phyloP scores from a whole-genome alignment of 64 coral and sea anemone genomes.

The Stylophora pistillata region DNA sequence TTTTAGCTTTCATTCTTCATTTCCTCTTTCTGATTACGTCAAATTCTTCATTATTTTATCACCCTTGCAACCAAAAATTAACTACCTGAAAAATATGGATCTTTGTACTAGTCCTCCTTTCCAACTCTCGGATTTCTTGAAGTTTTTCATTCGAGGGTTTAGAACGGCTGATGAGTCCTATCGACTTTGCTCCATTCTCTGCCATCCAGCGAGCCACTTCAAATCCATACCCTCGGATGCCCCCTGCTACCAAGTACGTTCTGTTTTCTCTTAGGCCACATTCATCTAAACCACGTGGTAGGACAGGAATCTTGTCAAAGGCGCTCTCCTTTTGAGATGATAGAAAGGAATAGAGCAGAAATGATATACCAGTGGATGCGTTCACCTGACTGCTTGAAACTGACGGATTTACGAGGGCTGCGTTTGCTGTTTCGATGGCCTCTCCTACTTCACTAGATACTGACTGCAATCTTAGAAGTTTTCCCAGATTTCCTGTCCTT shows the following conservation, averaged over 20 bases:
- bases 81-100: conserved; percentile 44
- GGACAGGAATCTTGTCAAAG: conserved; percentile 13
- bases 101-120: conserved; percentile 51
- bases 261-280: conserved; percentile 56
- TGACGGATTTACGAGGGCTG: background rate
- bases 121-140: conserved; percentile 39
- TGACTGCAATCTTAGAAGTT: conserved; percentile 7
- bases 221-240: conserved; percentile 75
- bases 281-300: conserved; percentile 28
- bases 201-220: conserved; percentile 76
- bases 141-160: conserved; percentile 48
- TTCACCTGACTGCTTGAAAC: background rate
- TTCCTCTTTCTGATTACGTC: too few species aligned
- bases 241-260: conserved; percentile 69
- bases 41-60: too few species aligned
- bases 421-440: background rate
- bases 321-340: background rate
- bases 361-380: background rate
- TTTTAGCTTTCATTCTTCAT: too few species aligned
- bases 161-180: conserved; percentile 56
- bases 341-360: background rate
- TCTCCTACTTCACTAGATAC: background rate
- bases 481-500: background rate
- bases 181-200: conserved; percentile 58
- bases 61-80: background rate